These are phyloP conservation scores for Meiosimyza decipiens DNA, from an alignment of 2,888 invertebrate species.

Conservation along the genomic window DNA sequence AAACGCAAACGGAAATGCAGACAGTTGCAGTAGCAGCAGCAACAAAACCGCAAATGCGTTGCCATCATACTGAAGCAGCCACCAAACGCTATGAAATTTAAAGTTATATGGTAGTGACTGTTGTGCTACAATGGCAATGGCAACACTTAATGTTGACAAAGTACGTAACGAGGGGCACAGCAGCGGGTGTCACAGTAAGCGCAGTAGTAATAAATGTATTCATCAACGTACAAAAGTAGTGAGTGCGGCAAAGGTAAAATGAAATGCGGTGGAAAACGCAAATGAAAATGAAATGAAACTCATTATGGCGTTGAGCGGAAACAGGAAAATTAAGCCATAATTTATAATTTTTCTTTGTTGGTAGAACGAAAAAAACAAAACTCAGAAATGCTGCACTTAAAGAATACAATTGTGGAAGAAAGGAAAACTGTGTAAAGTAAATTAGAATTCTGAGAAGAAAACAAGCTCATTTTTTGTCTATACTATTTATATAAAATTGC, in stretches of 20 bases:
- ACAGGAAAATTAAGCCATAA: slow-evolving; percentile 55
- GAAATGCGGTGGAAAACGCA: slow-evolving; percentile 28
- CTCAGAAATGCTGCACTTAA: no score
- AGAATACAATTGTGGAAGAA: no score
- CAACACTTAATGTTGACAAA: slow-evolving; percentile 19
- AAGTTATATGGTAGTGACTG: neutral
- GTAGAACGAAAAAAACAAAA: no score
- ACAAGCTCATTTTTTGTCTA: no score
- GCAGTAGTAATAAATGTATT: slow-evolving; percentile 8
- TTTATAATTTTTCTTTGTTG: slow-evolving; percentile 50
- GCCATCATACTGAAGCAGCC: slow-evolving; percentile 14
- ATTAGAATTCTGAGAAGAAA: no score
- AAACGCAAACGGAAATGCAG: slow-evolving; percentile 18
- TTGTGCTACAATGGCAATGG: neutral
- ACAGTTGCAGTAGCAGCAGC: neutral
- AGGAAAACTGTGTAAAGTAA: no score
- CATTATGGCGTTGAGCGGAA: slow-evolving; percentile 50
- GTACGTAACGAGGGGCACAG: no score
- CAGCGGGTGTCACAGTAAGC: no score
- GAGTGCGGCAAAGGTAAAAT: neutral
- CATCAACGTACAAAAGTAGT: neutral
- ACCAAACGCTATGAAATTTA: neutral
- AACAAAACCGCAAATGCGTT: slow-evolving; percentile 3
- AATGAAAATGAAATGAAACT: slow-evolving; percentile 41
- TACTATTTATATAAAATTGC: no score